These are phyloP conservation scores for Phataginus tetradactyla DNA, from an alignment of 2,797 vertebrate genomes.

Conservation along the genomic window DNA sequence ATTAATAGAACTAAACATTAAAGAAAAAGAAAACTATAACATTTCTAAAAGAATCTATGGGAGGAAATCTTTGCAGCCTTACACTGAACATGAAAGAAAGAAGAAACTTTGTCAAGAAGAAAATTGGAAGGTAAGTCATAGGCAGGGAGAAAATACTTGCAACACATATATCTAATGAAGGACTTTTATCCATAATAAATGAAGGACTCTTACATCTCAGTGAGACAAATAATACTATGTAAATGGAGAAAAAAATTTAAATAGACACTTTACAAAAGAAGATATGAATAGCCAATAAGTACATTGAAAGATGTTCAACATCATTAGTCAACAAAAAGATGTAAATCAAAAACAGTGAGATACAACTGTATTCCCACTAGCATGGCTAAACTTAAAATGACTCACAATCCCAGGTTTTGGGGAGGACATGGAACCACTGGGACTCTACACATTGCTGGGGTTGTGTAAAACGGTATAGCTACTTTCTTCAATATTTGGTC, in stretches of 20 bases:
- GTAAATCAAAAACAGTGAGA: constrained; percentile 27
- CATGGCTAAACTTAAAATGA: constrained; percentile 24
- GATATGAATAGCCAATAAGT: neutral
- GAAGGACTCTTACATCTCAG: neutral
- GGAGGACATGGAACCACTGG: neutral
- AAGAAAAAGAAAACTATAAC: neutral
- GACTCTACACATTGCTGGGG: neutral
- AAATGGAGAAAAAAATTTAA: constrained; percentile 17
- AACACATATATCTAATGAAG: neutral
- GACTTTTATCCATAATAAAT: neutral
- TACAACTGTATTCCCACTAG: neutral
- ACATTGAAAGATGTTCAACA: constrained; percentile 12
- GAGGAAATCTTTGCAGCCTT: constrained; percentile 2
- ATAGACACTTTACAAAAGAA: neutral
- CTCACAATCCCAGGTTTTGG: neutral
- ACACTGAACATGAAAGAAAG: neutral
- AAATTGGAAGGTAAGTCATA: constrained; percentile 2
- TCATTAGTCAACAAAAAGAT: constrained; percentile 13
- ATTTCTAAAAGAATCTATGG: constrained; percentile 10
- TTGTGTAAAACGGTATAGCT: neutral
- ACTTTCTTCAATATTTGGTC: neutral
- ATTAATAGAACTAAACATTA: constrained; percentile 11
- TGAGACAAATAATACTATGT: neutral
- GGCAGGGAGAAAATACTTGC: neutral
- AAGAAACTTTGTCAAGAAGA: neutral